Base-by-base conservation (phyloP, 2,113 vertebrate species). In the Athene cunicularia region DNA sequence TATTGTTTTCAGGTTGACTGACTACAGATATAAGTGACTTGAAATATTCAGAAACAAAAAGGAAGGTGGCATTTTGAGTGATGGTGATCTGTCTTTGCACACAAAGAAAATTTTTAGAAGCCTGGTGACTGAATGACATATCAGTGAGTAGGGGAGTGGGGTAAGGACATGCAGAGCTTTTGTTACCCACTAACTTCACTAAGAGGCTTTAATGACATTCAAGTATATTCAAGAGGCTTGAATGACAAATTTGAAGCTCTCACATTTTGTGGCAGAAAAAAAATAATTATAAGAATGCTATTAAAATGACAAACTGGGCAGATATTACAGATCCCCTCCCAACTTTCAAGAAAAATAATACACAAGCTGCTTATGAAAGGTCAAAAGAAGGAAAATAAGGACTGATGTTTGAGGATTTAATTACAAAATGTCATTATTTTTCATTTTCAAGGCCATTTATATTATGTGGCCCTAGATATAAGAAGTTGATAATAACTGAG, bases 251-350 rank as follows among this genome's bases (percentile, higher is more conserved):
- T 30, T 85, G 30, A 80, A 82, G 5, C 1, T 71, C 45, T 17
- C 11, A 75, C 6, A 39, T 37, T 76, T 64, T 20, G 6, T 37
- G 17, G 2, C 11, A 88, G 37, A 67, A n/a, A 74, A 76, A 70
- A 33, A 49, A 39, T n/a, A 8, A 64, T 67, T 7, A 33, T n/a
- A 63, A 83, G 68, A 88, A 58, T 7, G 3, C 1, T 66, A 71
- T 27, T 75, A 45, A 85, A 79, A 74, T 67, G 1, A 13, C 52
- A 73, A 80, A 63, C 11, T 33, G 12, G 39, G 8, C 11, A 80
- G 45, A 43, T 70, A 56, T 43, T 5, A 2, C 30, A 43, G 20
- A 60, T 52, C 9, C 3, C 7, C 11, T 28, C 4, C 0, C 0
- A 79, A 23, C 5, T 67, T n/a, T 26, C 21, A 49, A 58, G 49